Evolutionary conservation across 2,888 invertebrate genomes (phyloP).

Genomic region (Atethmia centrago): DNA sequence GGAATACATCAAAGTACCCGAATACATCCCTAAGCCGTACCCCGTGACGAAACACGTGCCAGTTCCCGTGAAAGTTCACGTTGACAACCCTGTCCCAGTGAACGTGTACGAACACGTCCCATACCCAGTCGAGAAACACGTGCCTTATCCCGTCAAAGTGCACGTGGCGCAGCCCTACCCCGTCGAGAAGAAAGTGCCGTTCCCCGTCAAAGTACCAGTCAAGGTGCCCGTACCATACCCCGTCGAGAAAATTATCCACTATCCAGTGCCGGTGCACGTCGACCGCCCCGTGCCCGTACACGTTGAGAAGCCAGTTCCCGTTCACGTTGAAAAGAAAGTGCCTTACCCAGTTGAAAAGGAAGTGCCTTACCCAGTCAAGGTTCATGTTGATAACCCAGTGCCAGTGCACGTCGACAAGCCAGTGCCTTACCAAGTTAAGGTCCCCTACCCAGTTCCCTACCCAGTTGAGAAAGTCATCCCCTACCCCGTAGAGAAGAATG

Average conservation of each 20-base stretch:
- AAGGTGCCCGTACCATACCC: constrained; percentile 94
- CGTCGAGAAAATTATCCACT: constrained; percentile 93
- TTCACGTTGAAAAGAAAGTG: constrained; percentile 93
- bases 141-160: constrained; percentile 93
- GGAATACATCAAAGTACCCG: constrained; percentile 92
- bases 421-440: constrained; percentile 94
- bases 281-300: constrained; percentile 93
- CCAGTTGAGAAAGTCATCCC: constrained; percentile 92
- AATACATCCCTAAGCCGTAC: constrained; percentile 92
- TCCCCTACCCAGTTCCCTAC: constrained; percentile 93
- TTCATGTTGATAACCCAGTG: constrained; percentile 92
- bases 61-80: constrained; percentile 92
- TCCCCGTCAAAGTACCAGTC: constrained; percentile 92
- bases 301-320: constrained; percentile 92
- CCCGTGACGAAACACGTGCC: constrained; percentile 93
- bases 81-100: constrained; percentile 93
- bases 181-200: constrained; percentile 93
- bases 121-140: constrained; percentile 93
- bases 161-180: constrained; percentile 93
- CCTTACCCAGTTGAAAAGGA: constrained; percentile 94
- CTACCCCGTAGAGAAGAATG: constrained; percentile 92
- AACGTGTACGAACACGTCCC: constrained; percentile 91
- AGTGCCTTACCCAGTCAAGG: constrained; percentile 93
- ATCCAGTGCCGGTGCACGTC: constrained; percentile 93
- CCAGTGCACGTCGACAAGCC: constrained; percentile 95